Evolutionary conservation across 2,888 invertebrate genomes (phyloP).

Genomic region (Agonum fuliginosum): DNA sequence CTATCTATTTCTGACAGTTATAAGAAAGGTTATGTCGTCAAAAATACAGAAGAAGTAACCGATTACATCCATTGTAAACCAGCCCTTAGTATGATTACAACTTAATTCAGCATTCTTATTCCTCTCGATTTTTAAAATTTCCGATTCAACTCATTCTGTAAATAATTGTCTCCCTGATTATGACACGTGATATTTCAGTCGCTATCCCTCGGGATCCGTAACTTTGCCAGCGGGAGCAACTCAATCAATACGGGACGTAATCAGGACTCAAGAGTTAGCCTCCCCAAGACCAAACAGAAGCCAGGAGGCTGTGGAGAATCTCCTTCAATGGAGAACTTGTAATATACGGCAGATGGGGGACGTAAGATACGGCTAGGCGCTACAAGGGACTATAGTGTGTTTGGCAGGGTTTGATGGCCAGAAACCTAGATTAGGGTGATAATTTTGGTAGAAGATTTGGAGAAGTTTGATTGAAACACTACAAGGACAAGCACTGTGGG

Average conservation of each 20-base stretch:
- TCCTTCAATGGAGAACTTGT: background rate
- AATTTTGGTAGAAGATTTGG: background rate
- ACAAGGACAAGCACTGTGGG: background rate
- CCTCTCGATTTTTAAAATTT: too few species aligned
- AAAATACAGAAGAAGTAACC: too few species aligned
- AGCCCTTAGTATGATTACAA: too few species aligned
- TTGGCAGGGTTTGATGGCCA: background rate
- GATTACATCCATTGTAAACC: too few species aligned
- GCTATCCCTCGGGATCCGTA: background rate
- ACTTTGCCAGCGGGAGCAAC: slow-evolving; percentile 1
- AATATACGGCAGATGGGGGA: slow-evolving; percentile 7
- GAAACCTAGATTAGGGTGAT: background rate
- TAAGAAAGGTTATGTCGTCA: too few species aligned
- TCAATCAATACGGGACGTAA: slow-evolving; percentile 14
- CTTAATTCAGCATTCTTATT: too few species aligned
- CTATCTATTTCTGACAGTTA: too few species aligned
- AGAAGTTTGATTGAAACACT: background rate
- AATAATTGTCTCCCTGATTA: slow-evolving; percentile 42
- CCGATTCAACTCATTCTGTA: too few species aligned
- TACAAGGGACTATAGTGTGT: background rate
- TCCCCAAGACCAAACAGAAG: background rate
- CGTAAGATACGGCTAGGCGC: background rate
- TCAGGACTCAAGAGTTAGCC: slow-evolving; percentile 5
- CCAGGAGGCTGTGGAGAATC: background rate
- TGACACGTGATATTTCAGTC: slow-evolving; percentile 24